Evolutionary conservation across 1,140 invertebrate species (phyloP), one percentile per base, ranked within the genome.

Genomic region (Drosophila tsacasi): DNA sequence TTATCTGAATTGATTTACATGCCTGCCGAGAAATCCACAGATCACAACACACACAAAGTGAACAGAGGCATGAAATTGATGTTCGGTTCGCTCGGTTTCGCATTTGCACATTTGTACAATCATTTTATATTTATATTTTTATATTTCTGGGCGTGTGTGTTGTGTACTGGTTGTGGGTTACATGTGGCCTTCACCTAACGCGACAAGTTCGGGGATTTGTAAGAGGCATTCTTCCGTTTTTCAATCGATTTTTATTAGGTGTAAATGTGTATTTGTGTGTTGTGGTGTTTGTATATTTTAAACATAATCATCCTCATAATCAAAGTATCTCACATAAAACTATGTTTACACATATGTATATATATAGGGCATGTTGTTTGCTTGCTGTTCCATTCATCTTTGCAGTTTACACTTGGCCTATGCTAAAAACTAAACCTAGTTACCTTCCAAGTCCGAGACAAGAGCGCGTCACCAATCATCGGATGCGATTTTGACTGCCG

Each of bases 401-500:
- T 69, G 49, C 49, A 52, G 19, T 66, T 81, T 63, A 46, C 39
- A 54, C 52, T 67, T 71, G 66, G 65, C 57, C 79, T 86, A 86
- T 82, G 78, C 83, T 86, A 87, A 79, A 37, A 71, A 83, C 79
- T 83, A 80, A 87, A 47, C 72, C 83, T 87, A 87, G 54, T 76
- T 64, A 66, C 64, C 49, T 71, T 50, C 61, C 72, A 76, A 81
- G 50, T 82, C 60, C 60, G 62, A 66, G 63, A 80, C 66, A 66
- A 42, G 52, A 77, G 58, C 50, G 66, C 72, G 64, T 30, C 46
- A 25, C 23, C 39, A 39, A 57, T 68, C 64, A 35, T 50, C 54
- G 40, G 25, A 59, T 37, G 37, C 54, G 44, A 60, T 69, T 68
- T 55, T 37, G 30, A 19, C 32, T 30, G 65, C 49, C 68, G n/a